These are phyloP conservation scores for Heteromyza rotundicornis DNA, from an alignment of 2,888 invertebrate genomes.

Conservation along the genomic window DNA sequence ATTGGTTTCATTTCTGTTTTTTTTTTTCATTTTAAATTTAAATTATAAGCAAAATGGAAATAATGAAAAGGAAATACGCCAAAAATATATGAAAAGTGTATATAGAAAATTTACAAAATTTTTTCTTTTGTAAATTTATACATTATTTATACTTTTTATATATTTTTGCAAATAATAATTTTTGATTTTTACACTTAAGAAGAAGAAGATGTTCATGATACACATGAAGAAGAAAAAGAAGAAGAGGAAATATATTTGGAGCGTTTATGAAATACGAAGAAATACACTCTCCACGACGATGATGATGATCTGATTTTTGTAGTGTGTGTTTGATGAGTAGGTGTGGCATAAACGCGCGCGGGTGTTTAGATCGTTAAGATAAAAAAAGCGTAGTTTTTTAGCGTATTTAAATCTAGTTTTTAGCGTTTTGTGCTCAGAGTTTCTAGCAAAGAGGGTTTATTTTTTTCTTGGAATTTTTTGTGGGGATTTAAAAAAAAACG, in stretches of 20 bases:
- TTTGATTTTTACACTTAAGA: conserved; percentile 33
- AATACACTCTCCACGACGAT: too few species aligned
- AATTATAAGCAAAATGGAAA: too few species aligned
- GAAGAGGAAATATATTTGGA: conserved; percentile 29
- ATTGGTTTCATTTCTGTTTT: too few species aligned
- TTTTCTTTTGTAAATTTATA: conserved; percentile 29
- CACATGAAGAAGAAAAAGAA: too few species aligned
- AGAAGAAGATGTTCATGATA: too few species aligned
- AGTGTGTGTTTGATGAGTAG: not conserved
- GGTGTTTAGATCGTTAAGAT: too few species aligned
- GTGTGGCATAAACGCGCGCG: not conserved
- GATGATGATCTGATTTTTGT: too few species aligned
- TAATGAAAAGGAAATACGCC: too few species aligned
- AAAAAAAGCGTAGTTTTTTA: conserved; percentile 30
- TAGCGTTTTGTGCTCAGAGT: conserved; percentile 37
- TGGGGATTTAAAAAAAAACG: conserved; percentile 31
- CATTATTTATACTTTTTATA: conserved; percentile 34
- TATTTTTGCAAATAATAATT: conserved; percentile 30
- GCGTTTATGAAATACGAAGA: too few species aligned
- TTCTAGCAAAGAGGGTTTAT: conserved; percentile 31
- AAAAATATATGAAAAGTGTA: conserved; percentile 15
- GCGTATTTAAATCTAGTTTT: not conserved
- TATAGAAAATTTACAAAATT: conserved; percentile 30
- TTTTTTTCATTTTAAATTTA: too few species aligned
- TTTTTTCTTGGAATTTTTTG: conserved; percentile 45